Conservation (phyloP, 2,797 vertebrate species). For the Eremophila alpestris region DNA sequence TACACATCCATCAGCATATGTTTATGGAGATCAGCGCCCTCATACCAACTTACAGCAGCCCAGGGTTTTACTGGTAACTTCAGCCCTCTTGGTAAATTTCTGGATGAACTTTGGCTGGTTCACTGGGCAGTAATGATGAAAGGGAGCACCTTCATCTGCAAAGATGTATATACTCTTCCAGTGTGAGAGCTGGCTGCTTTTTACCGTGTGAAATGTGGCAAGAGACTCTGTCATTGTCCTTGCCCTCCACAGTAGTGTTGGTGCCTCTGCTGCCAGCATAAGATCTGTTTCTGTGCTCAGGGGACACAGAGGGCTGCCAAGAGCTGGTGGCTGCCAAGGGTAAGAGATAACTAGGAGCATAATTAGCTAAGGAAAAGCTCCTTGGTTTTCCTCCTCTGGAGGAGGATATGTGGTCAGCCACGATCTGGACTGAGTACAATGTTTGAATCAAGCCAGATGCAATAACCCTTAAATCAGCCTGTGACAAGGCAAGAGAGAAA, state of each 20-base stretch:
- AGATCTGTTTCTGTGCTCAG: neutral
- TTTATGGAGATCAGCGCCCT: neutral
- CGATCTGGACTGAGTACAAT: neutral
- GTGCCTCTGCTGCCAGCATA: neutral
- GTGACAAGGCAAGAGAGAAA: neutral
- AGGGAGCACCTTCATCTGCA: neutral
- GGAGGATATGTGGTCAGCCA: slow-evolving; percentile 1
- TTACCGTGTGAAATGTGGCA: neutral
- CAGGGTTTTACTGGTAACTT: neutral
- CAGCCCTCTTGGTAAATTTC: neutral
- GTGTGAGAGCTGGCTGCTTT: neutral
- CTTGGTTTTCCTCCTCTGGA: slow-evolving; percentile 13
- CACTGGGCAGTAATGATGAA: neutral
- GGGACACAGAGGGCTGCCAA: neutral
- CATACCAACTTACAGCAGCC: neutral
- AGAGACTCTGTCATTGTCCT: neutral
- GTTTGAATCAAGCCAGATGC: slow-evolving; percentile 23
- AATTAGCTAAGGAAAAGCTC: slow-evolving; percentile 40
- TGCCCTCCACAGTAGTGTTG: neutral
- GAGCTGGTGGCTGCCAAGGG: neutral
- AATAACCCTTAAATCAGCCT: neutral
- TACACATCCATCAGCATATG: neutral
- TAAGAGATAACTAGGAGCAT: slow-evolving; percentile 4
- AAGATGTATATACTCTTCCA: neutral
- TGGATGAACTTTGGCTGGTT: neutral